Evolutionary conservation across 2,888 invertebrate species (phyloP), one percentile per base, ranked within the genome.

Genomic region (Limulus polyphemus): DNA sequence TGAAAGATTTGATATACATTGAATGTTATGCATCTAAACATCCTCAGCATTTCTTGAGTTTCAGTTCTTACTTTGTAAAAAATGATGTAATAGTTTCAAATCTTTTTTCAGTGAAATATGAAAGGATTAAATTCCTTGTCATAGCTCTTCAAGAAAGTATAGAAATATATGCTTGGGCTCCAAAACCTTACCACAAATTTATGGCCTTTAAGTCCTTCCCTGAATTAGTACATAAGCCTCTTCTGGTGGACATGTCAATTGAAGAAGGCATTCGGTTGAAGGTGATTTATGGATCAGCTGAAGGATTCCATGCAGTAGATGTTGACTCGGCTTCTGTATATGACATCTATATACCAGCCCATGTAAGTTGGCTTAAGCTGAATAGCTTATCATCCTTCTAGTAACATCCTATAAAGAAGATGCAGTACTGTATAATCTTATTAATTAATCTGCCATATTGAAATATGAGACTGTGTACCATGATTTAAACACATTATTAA

Each of bases 81-180:
- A 32, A 5, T 32, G 32, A 32, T 32, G 7, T 7, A 32, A 7
- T 7, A 32, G 32, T 32, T 32, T 32, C 32, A 32, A 32, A 32
- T 32, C 3, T 32, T 32, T 2, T 32, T 73, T 48, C 74, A 77
- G 99, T 99, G 70, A 98, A 98, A 81, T 99, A 99, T 78, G 99
- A 99, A 80, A 83, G 98, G 76, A 99, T 99, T 79, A 99, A 99
- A 82, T 99, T 99, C 81, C 84, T 99, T 74, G 98, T 99, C 73
- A 98, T 99, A 76, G 99, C 98, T 71, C 82, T 99, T 73, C 92
- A 95, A 79, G 97, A 97, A 79, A 94, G 95, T 72, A 95, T 99
- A 77, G 98, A 99, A 81, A 99, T 99, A 73, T 99, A 99, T 80
- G 99, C 99, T 61, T 99, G 99, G 99, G 99, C 99, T 65, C 99